Percentiles rank a stretch among this genome's conserved stretches.
Evolutionary conservation across 1,140 invertebrate species (phyloP).

Genomic region (Drosophila pachea): DNA sequence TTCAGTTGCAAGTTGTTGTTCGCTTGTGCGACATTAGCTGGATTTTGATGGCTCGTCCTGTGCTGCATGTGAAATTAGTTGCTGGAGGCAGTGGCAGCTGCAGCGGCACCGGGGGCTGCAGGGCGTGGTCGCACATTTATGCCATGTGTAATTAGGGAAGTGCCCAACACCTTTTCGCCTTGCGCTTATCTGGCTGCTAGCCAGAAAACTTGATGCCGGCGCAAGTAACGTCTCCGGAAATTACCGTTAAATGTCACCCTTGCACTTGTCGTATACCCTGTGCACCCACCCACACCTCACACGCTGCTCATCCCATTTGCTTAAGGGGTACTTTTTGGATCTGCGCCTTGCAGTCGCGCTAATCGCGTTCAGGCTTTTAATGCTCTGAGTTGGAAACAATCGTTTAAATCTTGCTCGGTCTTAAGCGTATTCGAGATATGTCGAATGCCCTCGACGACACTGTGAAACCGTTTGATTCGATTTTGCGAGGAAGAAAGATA

Average conservation of each 20-base stretch:
- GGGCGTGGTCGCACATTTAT: slow-evolving; percentile 51
- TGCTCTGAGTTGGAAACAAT: too few species aligned
- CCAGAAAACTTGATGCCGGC: slow-evolving; percentile 30
- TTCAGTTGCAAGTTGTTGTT: slow-evolving; percentile 62
- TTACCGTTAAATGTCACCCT: slow-evolving; percentile 68
- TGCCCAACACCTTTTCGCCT: slow-evolving; percentile 55
- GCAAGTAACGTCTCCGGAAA: slow-evolving; percentile 57
- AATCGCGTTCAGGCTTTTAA: too few species aligned
- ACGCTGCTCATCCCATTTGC: slow-evolving; percentile 3
- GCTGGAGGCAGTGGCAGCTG: not conserved
- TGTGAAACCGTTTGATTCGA: too few species aligned
- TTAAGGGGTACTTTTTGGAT: not conserved
- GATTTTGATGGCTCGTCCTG: slow-evolving; percentile 67
- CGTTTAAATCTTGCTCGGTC: too few species aligned
- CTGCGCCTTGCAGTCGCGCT: too few species aligned
- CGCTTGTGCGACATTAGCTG: slow-evolving; percentile 70
- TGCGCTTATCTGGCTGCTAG: slow-evolving; percentile 53
- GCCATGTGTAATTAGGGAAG: slow-evolving; percentile 72
- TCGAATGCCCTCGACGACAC: too few species aligned
- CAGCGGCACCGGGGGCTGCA: too few species aligned
- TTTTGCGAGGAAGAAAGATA: too few species aligned
- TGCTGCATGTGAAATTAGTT: slow-evolving; percentile 77
- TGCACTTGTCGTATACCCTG: slow-evolving; percentile 38
- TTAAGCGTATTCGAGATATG: too few species aligned
- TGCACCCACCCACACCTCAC: not conserved